A percentile compares a stretch with the other conserved stretches of the same genome.
Conservation (phyloP, 1,140 invertebrate genomes). For the Palaemon carinicauda region DNA sequence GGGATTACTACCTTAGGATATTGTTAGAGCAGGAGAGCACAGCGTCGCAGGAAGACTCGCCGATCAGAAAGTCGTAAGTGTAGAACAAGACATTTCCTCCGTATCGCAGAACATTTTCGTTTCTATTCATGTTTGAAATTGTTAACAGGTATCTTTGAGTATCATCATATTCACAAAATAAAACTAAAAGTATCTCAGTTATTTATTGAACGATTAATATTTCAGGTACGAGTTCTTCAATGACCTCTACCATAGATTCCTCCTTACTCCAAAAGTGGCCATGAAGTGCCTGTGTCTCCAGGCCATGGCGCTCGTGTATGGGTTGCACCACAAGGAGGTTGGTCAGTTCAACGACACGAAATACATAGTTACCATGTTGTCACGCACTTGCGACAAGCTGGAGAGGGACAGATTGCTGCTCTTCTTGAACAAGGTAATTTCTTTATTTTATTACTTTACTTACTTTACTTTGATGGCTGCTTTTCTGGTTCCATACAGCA, state of each 20-base stretch:
- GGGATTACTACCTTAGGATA: constrained; percentile 96
- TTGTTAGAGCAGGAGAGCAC: constrained; percentile 85
- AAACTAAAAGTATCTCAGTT: background rate
- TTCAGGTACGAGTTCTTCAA: constrained; percentile 93
- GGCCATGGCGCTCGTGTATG: constrained; percentile 98
- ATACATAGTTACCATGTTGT: constrained; percentile 94
- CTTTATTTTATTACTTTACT: background rate
- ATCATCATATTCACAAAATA: too few relatives aligned
- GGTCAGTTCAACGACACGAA: constrained; percentile 96
- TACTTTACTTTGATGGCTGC: background rate
- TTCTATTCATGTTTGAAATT: too few relatives aligned
- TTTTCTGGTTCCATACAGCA: too few relatives aligned
- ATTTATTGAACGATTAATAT: background rate
- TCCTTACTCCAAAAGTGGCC: constrained; percentile 88
- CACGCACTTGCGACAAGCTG: constrained; percentile 83
- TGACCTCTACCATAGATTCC: constrained; percentile 96
- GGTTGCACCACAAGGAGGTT: constrained; percentile 94
- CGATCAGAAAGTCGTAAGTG: constrained; percentile 85
- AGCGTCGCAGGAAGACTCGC: constrained; percentile 83
- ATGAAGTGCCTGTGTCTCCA: constrained; percentile 93
- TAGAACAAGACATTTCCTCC: too few relatives aligned
- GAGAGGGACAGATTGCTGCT: constrained; percentile 90
- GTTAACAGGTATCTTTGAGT: too few relatives aligned
- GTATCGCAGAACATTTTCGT: too few relatives aligned
- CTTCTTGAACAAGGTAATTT: constrained; percentile 75